phyloP scores from a whole-genome alignment of 2,113 vertebrate species.

The mouse (Mus musculus) region GRCm39 chr1:84171001-84171500 shows the following conservation, averaged over 20 bases:
- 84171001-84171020: neutral
- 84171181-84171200: neutral
- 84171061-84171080: too few species aligned
- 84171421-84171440: neutral
- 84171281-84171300: neutral
- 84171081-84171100: neutral
- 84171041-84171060: neutral
- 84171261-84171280: neutral
- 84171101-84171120: neutral
- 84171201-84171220: neutral
- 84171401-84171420: neutral
- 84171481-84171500: neutral
- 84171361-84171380: neutral
- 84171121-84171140: neutral
- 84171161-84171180: neutral
- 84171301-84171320: neutral
- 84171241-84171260: neutral
- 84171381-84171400: neutral
- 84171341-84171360: neutral
- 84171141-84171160: too few species aligned
- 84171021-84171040: neutral
- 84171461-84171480: neutral
- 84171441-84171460: neutral
- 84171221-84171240: neutral
- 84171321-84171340: neutral